Evolutionary conservation across 92 coral and sea anemone species (phyloP).

Genomic region (Palythoa grandis): DNA sequence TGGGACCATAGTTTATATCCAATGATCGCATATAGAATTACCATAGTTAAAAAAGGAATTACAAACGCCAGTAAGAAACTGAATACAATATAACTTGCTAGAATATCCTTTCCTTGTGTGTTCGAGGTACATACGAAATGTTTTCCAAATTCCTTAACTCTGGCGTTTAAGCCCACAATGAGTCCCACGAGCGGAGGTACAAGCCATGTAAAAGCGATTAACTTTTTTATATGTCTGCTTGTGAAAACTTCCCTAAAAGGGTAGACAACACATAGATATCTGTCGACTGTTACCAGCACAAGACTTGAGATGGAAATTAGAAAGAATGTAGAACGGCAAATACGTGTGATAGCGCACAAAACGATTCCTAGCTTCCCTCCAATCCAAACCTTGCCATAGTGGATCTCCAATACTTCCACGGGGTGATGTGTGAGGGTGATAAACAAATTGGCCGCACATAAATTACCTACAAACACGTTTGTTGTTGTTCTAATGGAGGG

Average conservation of each 20-base stretch:
- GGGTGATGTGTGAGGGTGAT: slow-evolving; percentile 14
- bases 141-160: neutral
- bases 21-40: neutral
- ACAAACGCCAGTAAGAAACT: neutral
- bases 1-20: slow-evolving; percentile 38
- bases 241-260: slow-evolving; percentile 13
- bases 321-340: neutral
- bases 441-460: slow-evolving; percentile 10
- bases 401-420: neutral
- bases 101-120: neutral
- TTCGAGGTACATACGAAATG: slow-evolving; percentile 4
- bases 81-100: neutral
- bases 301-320: neutral
- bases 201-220: neutral
- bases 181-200: neutral
- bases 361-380: neutral
- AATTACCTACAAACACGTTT: neutral
- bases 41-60: slow-evolving; percentile 2
- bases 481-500: slow-evolving; percentile 21
- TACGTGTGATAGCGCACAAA: neutral
- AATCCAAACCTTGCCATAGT: slow-evolving; percentile 10
- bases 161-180: too few species aligned
- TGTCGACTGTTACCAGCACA: slow-evolving; percentile 2
- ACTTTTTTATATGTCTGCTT: slow-evolving; percentile 15
- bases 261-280: slow-evolving; percentile 1